Percentiles rank a stretch among this genome's conserved stretches.
These are phyloP conservation scores for Nothura maculosa DNA, from an alignment of 2,797 vertebrate genomes.

Conservation along the genomic window DNA sequence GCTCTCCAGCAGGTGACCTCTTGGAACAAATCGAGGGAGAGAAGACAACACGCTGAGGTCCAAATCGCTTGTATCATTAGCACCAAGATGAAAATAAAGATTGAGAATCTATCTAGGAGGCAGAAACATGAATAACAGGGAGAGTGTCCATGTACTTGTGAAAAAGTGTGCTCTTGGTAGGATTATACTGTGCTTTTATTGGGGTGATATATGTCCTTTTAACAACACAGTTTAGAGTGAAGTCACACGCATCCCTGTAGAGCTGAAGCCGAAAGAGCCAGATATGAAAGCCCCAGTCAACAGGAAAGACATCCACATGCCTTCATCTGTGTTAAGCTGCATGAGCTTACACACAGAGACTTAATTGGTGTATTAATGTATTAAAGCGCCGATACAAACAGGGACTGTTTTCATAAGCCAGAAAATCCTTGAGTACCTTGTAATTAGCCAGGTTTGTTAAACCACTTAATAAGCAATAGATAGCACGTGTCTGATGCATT, in stretches of 20 bases:
- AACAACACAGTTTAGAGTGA: not conserved
- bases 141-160: not conserved
- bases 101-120: not conserved
- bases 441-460: slow-evolving; percentile 52
- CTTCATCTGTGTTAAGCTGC: not conserved
- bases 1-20: not conserved
- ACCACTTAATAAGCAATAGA: slow-evolving; percentile 46
- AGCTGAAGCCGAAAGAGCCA: not conserved
- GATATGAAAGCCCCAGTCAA: not conserved
- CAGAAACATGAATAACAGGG: not conserved
- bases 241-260: slow-evolving; percentile 1
- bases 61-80: slow-evolving; percentile 24
- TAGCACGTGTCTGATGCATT: not conserved
- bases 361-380: slow-evolving; percentile 49
- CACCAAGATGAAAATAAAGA: not conserved
- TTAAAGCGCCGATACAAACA: slow-evolving; percentile 58
- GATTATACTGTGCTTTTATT: not conserved
- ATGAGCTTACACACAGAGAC: not conserved
- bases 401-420: slow-evolving; percentile 26
- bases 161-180: not conserved
- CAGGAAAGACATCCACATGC: not conserved
- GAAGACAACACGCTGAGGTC: slow-evolving; percentile 16
- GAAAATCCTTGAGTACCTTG: slow-evolving; percentile 50
- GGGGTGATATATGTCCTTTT: not conserved
- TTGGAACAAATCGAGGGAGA: slow-evolving; percentile 1